Percentiles rank a stretch among this genome's conserved stretches.
phyloP scores from a whole-genome alignment of 2,888 invertebrate genomes.

The Lasioglossum villosulum region DNA sequence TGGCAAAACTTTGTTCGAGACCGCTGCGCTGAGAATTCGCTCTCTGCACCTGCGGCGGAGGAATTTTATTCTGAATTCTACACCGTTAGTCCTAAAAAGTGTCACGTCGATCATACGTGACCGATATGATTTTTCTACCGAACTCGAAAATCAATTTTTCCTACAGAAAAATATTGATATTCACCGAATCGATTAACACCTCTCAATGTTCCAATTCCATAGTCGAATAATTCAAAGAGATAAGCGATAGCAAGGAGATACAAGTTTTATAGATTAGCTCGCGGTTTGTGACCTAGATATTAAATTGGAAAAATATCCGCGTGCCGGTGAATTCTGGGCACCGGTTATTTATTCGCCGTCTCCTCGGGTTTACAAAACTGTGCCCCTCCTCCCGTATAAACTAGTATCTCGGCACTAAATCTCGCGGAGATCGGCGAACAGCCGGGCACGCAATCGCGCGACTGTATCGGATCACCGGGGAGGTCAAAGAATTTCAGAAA shows the following conservation, averaged over 20 bases:
- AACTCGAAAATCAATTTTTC: background rate
- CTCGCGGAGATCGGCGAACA: constrained; percentile 14
- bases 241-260: background rate
- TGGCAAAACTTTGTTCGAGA: background rate
- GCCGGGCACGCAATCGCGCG: constrained; percentile 12
- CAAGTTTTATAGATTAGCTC: background rate
- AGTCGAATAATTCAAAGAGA: background rate
- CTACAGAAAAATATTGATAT: background rate
- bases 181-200: no score
- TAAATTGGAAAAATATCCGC: background rate
- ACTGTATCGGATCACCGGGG: constrained; percentile 24
- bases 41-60: background rate
- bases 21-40: background rate
- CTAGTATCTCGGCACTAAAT: constrained; percentile 4
- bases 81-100: background rate
- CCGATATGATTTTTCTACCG: background rate
- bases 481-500: constrained; percentile 62
- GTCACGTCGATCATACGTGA: no score
- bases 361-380: background rate
- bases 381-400: background rate
- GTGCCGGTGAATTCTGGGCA: background rate
- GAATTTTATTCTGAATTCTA: background rate
- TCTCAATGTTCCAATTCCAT: background rate
- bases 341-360: background rate
- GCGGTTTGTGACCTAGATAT: background rate